Base-by-base conservation (phyloP, 2,888 invertebrate species). In the Cylloceria caligata region DNA sequence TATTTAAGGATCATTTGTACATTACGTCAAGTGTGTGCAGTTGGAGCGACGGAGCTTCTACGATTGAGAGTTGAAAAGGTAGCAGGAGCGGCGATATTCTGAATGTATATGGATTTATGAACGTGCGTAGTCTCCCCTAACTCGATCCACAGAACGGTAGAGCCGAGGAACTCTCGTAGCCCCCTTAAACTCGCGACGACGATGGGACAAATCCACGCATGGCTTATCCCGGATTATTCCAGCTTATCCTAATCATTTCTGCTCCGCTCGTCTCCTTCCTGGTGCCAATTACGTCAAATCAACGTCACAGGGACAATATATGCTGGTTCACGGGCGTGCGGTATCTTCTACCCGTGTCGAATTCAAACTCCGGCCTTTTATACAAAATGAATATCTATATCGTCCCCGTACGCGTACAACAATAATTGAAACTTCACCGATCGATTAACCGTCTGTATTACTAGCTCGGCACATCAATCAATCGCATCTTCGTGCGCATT, bases 241-340 rank as follows among this genome's bases (percentile, higher is more conserved):
- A 85, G 92, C 91, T 92, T 92, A 92, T 92, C 92, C 92, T 92
- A 92, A 92, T 92, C 92, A 92, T 92, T 92, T 88, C 89, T 88
- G 87, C 86, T 90, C 89, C 87, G 89, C 83, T 88, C 89, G 88
- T 84, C 88, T 88, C 88, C 88, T 89, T 88, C 90, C 91, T 89
- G 90, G 91, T 92, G 91, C 91, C 92, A 92, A 92, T 92, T 92
- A 92, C 90, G 89, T 88, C 92, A 90, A 91, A 92, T 92, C 92
- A 92, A 91, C 87, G 92, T 92, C 92, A 92, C 85, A 65, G 83
- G 87, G 87, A 90, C 89, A 92, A 92, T 91, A 86, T 84, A 76
- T 52, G 42, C 76, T 68, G 69, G 27, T 27, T 55, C 69, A 21
- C 39, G 68, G 71, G 21, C 72, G 76, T 45, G 57, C 36, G 39